Percentiles rank a stretch among this genome's conserved stretches.
These are phyloP conservation scores for Nematolebias whitei DNA, from an alignment of 2,113 vertebrate genomes.

Conservation along the genomic window DNA sequence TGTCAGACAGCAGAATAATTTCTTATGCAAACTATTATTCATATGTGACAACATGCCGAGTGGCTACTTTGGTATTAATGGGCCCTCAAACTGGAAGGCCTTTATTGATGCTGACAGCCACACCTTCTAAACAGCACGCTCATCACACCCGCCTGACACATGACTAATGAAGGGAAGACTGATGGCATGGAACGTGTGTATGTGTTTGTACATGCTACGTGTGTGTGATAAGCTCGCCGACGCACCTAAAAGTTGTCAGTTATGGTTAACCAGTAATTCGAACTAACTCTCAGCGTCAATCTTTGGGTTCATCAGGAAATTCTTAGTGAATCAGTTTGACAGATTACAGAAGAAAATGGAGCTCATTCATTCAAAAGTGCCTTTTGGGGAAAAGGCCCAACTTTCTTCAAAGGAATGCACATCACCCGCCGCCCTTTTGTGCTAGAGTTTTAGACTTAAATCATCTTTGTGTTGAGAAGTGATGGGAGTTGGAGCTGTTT, in stretches of 20 bases:
- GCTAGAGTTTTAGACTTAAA: no score
- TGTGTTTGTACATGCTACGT: not conserved
- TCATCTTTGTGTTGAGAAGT: no score
- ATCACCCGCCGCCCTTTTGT: no score
- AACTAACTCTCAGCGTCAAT: conserved; percentile 6
- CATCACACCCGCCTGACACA: conserved; percentile 42
- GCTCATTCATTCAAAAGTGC: no score
- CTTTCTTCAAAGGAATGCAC: no score
- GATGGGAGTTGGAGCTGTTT: no score
- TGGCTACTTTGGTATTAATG: conserved; percentile 78
- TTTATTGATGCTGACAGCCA: conserved; percentile 81
- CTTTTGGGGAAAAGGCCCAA: no score
- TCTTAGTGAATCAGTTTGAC: no score
- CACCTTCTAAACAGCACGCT: conserved; percentile 58
- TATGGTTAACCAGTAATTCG: not conserved
- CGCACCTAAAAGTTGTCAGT: not conserved
- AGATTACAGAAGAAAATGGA: no score
- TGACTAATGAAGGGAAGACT: conserved; percentile 53
- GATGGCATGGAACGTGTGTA: conserved; percentile 31
- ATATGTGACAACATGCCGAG: conserved; percentile 72
- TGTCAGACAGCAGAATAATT: conserved; percentile 71
- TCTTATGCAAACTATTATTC: conserved; percentile 79
- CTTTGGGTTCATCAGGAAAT: not conserved
- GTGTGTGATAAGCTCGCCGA: not conserved
- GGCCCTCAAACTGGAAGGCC: conserved; percentile 53